phyloP scores from a whole-genome alignment of 2,797 vertebrate genomes.

The Menidia menidia region DNA sequence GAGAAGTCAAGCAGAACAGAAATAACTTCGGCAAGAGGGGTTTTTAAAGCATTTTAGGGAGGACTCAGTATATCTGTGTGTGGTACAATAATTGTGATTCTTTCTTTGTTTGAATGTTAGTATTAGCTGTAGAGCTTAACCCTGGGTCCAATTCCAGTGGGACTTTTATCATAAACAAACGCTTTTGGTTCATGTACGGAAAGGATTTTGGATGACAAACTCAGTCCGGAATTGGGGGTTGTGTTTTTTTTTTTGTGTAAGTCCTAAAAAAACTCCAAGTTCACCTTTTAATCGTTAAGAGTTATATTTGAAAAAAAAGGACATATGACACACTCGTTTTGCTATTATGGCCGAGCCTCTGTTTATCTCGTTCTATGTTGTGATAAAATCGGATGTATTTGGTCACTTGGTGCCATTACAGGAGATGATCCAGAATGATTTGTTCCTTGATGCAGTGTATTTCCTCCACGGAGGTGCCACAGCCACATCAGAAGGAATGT shows the following conservation, averaged over 20 bases:
- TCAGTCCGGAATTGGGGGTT: slow-evolving; percentile 42
- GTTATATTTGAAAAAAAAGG: slow-evolving; percentile 9
- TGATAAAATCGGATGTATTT: slow-evolving; percentile 41
- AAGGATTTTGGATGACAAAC: slow-evolving; percentile 46
- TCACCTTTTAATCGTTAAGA: slow-evolving; percentile 52
- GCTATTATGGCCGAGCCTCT: slow-evolving; percentile 45
- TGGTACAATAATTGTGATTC: slow-evolving; percentile 69
- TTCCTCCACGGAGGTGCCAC: slow-evolving; percentile 39
- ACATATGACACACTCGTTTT: slow-evolving; percentile 52
- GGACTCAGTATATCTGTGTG: slow-evolving; percentile 67
- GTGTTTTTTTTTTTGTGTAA: slow-evolving; percentile 29
- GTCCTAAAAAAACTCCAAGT: slow-evolving; percentile 49
- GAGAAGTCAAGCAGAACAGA: slow-evolving; percentile 33
- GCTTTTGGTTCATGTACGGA: slow-evolving; percentile 37
- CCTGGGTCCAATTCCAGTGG: slow-evolving; percentile 46
- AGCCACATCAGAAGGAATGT: slow-evolving; percentile 32
- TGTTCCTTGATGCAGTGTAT: slow-evolving; percentile 52
- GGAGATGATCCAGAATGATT: slow-evolving; percentile 36
- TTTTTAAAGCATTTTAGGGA: slow-evolving; percentile 66
- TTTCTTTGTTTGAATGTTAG: slow-evolving; percentile 76
- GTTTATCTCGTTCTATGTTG: slow-evolving; percentile 47
- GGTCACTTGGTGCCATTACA: slow-evolving; percentile 54
- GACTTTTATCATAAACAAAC: slow-evolving; percentile 57
- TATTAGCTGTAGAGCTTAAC: slow-evolving; percentile 63
- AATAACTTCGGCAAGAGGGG: slow-evolving; percentile 33